Evolutionary conservation across 2,113 vertebrate genomes (phyloP), one percentile per base, ranked within the genome.

Genomic region (Etheostoma cragini): DNA sequence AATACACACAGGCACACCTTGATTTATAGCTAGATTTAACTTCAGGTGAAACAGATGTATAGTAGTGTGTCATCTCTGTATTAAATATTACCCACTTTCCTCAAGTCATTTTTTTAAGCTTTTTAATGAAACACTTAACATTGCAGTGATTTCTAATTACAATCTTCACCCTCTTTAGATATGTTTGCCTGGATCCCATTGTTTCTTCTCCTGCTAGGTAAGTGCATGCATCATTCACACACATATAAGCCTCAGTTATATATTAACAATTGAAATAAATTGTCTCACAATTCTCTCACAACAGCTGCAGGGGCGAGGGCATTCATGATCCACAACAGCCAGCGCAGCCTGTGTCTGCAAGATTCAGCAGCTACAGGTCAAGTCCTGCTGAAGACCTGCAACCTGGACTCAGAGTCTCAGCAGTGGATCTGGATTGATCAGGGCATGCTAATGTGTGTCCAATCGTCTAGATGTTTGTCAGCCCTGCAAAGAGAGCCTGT

Each of bases 371-470:
- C 22, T 8, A 63, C 82, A 33, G 58, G 70, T 19, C 62, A 80
- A 24, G 87, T 94, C 42, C 65, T 87, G 52, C 66, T 95, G 78
- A 83, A 60, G 33, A 67, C 15, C 42, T 96, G 95, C 60, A 78
- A 78, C 77, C 66, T 93, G 72, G 85, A 92, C 78, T 92, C 92
- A 0, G 73, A 78, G 8, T 72, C 77, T 21, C 95, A 96, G 78
- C 92, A 94, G 87, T 96, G 95, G 95, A 5, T 76, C 17, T 96
- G 95, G 95, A 83, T 58, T 8, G 60, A 83, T 11, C 47, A 8
- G 35, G 71, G 65, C 33, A 81, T 88, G 70, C 71, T 96, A 68
- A 86, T 86, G 75, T 88, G 90, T 38, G 66, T 84, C 0, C 85
- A 50, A 1, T 89, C 94, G 0, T 83, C 72, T 69, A 90, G 89